Evolutionary conservation across 2,113 vertebrate species (phyloP).

Genomic region (Cranoglanis bouderius): DNA sequence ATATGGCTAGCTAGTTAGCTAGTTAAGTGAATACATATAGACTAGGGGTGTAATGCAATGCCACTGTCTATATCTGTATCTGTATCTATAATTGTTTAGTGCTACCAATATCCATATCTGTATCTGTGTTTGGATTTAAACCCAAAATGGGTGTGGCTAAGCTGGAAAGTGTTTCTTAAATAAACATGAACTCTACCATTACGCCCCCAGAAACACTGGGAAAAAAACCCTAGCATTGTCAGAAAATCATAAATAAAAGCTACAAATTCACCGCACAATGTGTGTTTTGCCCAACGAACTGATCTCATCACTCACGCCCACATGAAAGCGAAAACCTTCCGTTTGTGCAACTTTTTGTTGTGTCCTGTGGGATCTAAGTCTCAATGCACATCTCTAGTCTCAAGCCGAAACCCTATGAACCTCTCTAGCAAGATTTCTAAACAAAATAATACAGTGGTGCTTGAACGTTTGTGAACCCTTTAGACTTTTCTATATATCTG

Average conservation of each 20-base stretch:
- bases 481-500: no score
- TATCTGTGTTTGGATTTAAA: neutral
- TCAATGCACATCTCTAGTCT: neutral
- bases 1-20: neutral
- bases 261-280: neutral
- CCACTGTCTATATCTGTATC: neutral
- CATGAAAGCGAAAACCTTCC: neutral
- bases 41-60: neutral
- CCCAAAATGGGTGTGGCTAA: neutral
- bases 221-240: neutral
- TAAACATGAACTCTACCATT: neutral
- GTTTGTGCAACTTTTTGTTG: neutral
- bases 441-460: neutral
- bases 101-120: neutral
- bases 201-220: neutral
- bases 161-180: neutral
- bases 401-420: neutral
- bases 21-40: neutral
- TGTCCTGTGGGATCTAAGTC: neutral
- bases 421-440: neutral
- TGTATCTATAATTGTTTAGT: no score
- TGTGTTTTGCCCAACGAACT: neutral
- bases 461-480: no score
- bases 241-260: neutral
- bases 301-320: neutral